Base-by-base conservation (phyloP, 2,113 vertebrate genomes). In the Scolopax mira region DNA sequence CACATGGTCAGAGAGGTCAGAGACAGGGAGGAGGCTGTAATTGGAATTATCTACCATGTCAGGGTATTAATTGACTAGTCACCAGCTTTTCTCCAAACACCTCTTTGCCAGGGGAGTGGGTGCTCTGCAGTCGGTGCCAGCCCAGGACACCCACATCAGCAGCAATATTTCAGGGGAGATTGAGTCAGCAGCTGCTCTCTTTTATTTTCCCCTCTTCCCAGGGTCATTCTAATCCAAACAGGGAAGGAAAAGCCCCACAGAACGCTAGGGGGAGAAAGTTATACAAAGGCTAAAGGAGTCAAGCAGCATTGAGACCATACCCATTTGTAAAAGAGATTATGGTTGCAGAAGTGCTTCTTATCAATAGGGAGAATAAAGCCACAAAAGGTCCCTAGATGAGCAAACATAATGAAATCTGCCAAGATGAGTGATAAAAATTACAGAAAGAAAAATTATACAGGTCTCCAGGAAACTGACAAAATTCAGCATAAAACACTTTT, bases 151-250 rank as follows among this genome's bases (percentile, higher is more conserved):
- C 35, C 69, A 42, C 28, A 4, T 0, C 13, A 2, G 3, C 16
- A 33, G 39, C 83, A 35, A 7, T 13, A 17, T 33, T 16, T 16
- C 51, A 60, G n/a, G 21, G 9, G 6, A 41, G 39, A 44, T 5
- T 1, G 2, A 31, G 39, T 49, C 86, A 58, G 57, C 96, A 92
- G 79, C 93, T 95, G 95, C 46, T 46, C 79, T 93, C 83, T 25
- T 44, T 62, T 88, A 72, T 87, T 51, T 31, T 69, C 69, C 69
- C 69, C 51, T 55, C 91, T 93, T 92, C 24, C 69, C 58, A 79
- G 80, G 70, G 83, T 85, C 74, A 37, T 85, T 72, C 73, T 66
- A 92, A 97, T 85, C 83, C 80, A 95, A 96, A 91, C 78, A 80
- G 58, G 11, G 66, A 77, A 19, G 39, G 52, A 71, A 92, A 90